Evolutionary conservation across 2,797 vertebrate species (phyloP), one percentile per base, ranked within the genome.

Genomic region (Malacoctenus gilli): DNA sequence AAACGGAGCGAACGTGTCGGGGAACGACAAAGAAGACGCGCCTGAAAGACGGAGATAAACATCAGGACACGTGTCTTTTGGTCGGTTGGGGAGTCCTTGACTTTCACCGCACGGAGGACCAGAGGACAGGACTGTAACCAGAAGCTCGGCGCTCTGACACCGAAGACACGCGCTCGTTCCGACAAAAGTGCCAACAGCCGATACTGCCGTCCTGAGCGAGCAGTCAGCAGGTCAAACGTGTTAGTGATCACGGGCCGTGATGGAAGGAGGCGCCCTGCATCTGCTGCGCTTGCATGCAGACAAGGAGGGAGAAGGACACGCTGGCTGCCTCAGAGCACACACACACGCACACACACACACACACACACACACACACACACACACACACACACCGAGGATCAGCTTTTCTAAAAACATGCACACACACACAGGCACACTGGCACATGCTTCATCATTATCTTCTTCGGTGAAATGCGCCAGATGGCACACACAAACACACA

Each of bases 231-330:
- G 82, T 84, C 81, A 85, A 86, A 82, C 9, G 76, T 82, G 85
- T 86, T 78, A 87, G 74, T 87, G 88, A 90, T 87, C 81, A 73
- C 13, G 13, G 49, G 10, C 25, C 46, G 44, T 54, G 59, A 72
- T 79, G 30, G 75, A 74, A 42, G 20, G 30, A 70, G 83, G 77
- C 74, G 50, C 75, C 77, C 59, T 36, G 59, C 73, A 59, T 80
- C 79, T 88, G 82, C 84, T 87, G 86, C 4, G 77, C 77, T 78
- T 77, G 82, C 80, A 84, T 72, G 63, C 65, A 76, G 73, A 59
- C 71, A 76, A 80, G 76, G 69, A 83, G 77, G 68, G 36, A 54
- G 61, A 84, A 82, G 80, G 82, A 53, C 85, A 70, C n/a, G n/a
- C n/a, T 19, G 47, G 36, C 12, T 36, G 40, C 48, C 72, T 62